Evolutionary conservation across 2,797 vertebrate genomes (phyloP).

Genomic region (Arrhamphus sclerolepis): DNA sequence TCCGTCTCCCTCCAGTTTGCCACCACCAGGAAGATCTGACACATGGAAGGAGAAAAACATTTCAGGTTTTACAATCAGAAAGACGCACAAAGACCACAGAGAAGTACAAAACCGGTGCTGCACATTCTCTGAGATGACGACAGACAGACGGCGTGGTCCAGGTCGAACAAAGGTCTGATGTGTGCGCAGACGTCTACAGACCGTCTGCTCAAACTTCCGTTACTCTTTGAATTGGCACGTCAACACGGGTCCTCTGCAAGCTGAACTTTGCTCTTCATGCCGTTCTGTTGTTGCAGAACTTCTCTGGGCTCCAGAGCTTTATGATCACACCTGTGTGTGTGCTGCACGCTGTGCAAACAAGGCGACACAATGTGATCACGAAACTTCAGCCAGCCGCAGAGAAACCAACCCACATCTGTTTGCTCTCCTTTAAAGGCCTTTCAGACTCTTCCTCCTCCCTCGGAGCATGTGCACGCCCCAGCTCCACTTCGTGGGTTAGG

Average conservation of each 20-base stretch:
- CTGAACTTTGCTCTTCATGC: not conserved
- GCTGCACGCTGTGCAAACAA: conserved; percentile 27
- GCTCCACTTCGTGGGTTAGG: no score
- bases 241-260: not conserved
- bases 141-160: not conserved
- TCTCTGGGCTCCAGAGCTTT: conserved; percentile 10
- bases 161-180: not conserved
- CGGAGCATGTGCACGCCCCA: not conserved
- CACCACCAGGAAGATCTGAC: conserved; percentile 88
- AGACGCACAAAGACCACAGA: not conserved
- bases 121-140: not conserved
- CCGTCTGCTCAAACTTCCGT: not conserved
- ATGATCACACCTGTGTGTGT: conserved; percentile 19
- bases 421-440: conserved; percentile 10
- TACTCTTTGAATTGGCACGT: not conserved
- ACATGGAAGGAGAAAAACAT: not conserved
- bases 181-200: not conserved
- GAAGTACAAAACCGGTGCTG: not conserved
- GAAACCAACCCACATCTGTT: conserved; percentile 2
- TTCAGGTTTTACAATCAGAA: not conserved
- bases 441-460: not conserved
- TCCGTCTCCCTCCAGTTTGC: conserved; percentile 85
- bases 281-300: conserved; percentile 1
- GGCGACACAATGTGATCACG: conserved; percentile 17
- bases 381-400: conserved; percentile 4